Evolutionary conservation across 1,140 invertebrate species (phyloP), one percentile per base, ranked within the genome.

Genomic region (Sycophaga agraensis): DNA sequence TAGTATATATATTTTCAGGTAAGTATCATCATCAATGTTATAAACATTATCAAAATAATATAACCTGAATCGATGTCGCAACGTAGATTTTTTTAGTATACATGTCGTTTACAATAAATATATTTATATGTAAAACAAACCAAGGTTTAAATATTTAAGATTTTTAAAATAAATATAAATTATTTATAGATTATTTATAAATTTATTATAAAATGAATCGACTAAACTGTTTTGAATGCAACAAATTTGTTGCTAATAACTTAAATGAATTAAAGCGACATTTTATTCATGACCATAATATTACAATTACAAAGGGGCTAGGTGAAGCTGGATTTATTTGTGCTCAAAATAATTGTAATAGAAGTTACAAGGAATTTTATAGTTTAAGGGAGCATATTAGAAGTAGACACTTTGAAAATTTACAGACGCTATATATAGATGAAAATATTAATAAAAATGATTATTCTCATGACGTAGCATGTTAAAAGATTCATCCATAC

Each of bases 141-240:
- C n/a, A n/a, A n/a, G n/a, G n/a, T n/a, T n/a, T n/a, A n/a, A n/a
- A n/a, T n/a, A n/a, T n/a, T n/a, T n/a, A n/a, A n/a, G n/a, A n/a
- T n/a, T n/a, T n/a, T n/a, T n/a, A n/a, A n/a, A n/a, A n/a, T n/a
- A n/a, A n/a, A n/a, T n/a, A n/a, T n/a, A n/a, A n/a, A n/a, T n/a
- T n/a, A n/a, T n/a, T n/a, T n/a, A n/a, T n/a, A n/a, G n/a, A n/a
- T n/a, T n/a, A n/a, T n/a, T n/a, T n/a, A n/a, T n/a, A n/a, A n/a
- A n/a, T n/a, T n/a, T n/a, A n/a, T n/a, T n/a, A n/a, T n/a, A 61
- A 61, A 61, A 39, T 26, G 14, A 19, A 28, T 16, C 48, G 9
- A 31, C 34, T 26, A 7, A 40, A 17, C 16, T 28, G 45, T 26
- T 24, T 43, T 37, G 21, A 37, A 51, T 51, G 49, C 14, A 21